A percentile compares a stretch with the other conserved stretches of the same genome.
Evolutionary conservation across 2,113 vertebrate genomes (phyloP).

Genomic region (Hoplias malabaricus): DNA sequence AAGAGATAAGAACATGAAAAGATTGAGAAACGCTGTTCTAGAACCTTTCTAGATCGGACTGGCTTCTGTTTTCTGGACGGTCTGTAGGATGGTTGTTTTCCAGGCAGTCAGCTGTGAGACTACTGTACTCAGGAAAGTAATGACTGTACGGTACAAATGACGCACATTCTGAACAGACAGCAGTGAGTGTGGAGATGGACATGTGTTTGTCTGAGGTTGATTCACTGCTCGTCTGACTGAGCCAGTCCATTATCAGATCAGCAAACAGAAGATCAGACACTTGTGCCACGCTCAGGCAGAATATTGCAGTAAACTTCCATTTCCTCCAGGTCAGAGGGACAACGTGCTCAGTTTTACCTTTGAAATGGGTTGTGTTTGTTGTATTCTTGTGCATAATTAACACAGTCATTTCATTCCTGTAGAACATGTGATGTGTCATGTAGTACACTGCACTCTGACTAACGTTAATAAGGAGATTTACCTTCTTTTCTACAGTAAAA

Average conservation of each 20-base stretch:
- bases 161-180: slow-evolving; percentile 10
- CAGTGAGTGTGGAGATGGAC: slow-evolving; percentile 16
- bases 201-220: slow-evolving; percentile 32
- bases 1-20: no score
- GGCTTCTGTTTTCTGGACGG: not conserved
- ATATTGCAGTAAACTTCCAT: not conserved
- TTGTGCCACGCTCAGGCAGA: not conserved
- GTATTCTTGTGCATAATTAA: not conserved
- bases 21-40: no score
- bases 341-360: not conserved
- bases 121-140: not conserved
- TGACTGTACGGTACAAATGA: slow-evolving; percentile 21
- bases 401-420: no score
- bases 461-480: no score
- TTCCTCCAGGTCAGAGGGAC: not conserved
- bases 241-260: slow-evolving; percentile 18
- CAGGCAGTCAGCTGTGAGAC: not conserved
- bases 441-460: no score
- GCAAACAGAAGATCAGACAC: slow-evolving; percentile 10
- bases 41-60: not conserved
- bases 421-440: no score
- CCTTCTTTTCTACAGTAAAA: no score
- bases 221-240: slow-evolving; percentile 38
- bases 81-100: slow-evolving; percentile 1
- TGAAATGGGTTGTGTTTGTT: not conserved